Evolutionary conservation across 2,888 invertebrate species (phyloP).

Genomic region (Nephrotoma flavescens): DNA sequence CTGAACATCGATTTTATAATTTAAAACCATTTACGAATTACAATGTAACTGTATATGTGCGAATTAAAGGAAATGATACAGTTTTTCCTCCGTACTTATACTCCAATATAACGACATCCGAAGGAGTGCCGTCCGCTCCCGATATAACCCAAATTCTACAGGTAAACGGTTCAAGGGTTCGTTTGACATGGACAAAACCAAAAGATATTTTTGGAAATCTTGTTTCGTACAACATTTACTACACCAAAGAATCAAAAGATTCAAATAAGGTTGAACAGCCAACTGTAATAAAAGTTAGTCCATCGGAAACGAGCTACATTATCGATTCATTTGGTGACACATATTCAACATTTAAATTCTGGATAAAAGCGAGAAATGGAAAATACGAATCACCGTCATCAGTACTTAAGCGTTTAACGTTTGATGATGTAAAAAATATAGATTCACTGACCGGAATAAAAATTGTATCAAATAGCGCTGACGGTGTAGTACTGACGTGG

Average conservation of each 20-base stretch:
- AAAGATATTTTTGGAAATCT: conserved; percentile 45
- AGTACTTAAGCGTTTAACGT: conserved; percentile 38
- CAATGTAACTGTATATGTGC: conserved; percentile 63
- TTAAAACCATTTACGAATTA: conserved; percentile 59
- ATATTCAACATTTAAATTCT: conserved; percentile 19
- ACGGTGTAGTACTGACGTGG: conserved; percentile 46
- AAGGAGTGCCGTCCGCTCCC: conserved; percentile 59
- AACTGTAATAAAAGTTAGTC: not conserved
- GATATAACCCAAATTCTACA: conserved; percentile 47
- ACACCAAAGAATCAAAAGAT: conserved; percentile 44
- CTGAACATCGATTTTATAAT: conserved; percentile 42
- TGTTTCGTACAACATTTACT: conserved; percentile 45
- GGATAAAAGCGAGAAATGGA: conserved; percentile 44
- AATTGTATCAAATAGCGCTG: conserved; percentile 34
- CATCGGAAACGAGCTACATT: conserved; percentile 11
- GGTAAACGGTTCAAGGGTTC: conserved; percentile 45
- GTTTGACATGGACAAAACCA: conserved; percentile 56
- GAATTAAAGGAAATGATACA: conserved; percentile 31
- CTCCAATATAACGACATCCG: conserved; percentile 46
- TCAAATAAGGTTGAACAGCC: conserved; percentile 12
- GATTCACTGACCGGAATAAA: conserved; percentile 42
- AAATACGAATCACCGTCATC: conserved; percentile 46
- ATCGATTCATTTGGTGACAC: conserved; percentile 14
- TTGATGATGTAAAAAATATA: conserved; percentile 49
- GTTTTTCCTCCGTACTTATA: conserved; percentile 51